Percentiles rank a stretch among this genome's conserved stretches.
Conservation (phyloP, 1,140 invertebrate species). For the Lepidotrigona ventralis region DNA sequence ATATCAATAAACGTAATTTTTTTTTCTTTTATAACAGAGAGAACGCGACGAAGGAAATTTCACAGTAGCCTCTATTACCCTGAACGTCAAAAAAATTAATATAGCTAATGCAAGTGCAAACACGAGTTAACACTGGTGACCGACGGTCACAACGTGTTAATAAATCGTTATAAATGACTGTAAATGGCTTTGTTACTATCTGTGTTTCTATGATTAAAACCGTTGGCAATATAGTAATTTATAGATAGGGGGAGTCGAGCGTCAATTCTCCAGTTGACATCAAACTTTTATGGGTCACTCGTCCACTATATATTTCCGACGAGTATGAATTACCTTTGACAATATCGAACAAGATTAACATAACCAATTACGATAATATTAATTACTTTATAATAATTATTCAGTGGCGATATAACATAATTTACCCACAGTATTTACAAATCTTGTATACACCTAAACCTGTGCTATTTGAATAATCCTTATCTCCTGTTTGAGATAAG, state of each 20-base stretch:
- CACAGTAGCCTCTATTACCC: too few species aligned
- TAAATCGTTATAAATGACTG: background rate
- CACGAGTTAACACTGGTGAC: too few species aligned
- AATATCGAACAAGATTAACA: background rate
- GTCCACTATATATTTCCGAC: background rate
- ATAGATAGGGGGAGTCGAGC: background rate
- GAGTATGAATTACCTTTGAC: background rate
- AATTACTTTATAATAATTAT: background rate
- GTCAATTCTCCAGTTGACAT: slow-evolving; percentile 12
- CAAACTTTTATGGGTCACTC: slow-evolving; percentile 12
- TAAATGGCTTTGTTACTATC: background rate
- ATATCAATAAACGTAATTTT: too few species aligned
- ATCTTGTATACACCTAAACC: background rate
- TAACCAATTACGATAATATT: background rate
- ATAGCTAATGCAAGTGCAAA: too few species aligned
- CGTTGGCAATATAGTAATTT: background rate
- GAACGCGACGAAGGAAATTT: too few species aligned
- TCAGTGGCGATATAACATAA: background rate
- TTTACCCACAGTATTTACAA: background rate
- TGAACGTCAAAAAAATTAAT: too few species aligned
- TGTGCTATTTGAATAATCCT: background rate
- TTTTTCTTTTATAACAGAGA: too few species aligned
- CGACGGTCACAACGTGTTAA: too few species aligned
- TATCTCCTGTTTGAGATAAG: background rate
- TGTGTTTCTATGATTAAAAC: background rate